phyloP scores from a whole-genome alignment of 2,113 vertebrate genomes.

The Sarotherodon lohbergeri region DNA sequence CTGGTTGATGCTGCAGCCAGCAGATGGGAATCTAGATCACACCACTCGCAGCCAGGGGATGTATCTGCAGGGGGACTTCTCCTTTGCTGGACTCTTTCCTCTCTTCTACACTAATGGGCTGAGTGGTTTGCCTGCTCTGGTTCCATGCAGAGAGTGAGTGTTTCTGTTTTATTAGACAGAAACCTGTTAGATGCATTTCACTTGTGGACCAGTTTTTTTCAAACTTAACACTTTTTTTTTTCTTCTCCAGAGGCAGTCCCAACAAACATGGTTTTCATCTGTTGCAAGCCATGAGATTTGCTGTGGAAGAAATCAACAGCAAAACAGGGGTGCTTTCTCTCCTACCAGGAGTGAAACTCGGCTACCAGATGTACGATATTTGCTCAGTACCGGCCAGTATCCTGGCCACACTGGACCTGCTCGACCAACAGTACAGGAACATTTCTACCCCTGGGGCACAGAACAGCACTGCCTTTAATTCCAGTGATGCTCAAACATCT shows the following conservation, averaged over 20 bases:
- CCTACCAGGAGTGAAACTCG: constrained; percentile 74
- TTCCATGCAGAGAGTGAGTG: constrained; percentile 60
- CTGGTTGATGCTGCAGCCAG: constrained; percentile 5
- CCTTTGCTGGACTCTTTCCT: constrained; percentile 77
- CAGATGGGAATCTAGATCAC: constrained; percentile 25
- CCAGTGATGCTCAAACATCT: background rate
- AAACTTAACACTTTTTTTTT: background rate
- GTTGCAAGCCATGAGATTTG: constrained; percentile 80
- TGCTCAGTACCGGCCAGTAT: constrained; percentile 66
- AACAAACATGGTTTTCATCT: constrained; percentile 75
- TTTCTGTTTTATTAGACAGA: background rate
- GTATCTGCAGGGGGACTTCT: constrained; percentile 69
- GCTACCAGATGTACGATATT: constrained; percentile 77
- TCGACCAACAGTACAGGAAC: constrained; percentile 38
- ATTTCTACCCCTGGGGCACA: background rate
- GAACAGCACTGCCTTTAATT: background rate
- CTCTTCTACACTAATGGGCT: constrained; percentile 54
- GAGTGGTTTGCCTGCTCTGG: constrained; percentile 41
- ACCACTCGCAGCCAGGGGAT: constrained; percentile 44
- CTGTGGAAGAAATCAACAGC: constrained; percentile 81
- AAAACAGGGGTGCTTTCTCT: constrained; percentile 43
- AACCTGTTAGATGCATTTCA: background rate
- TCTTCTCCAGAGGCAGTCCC: constrained; percentile 53
- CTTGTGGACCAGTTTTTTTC: background rate
- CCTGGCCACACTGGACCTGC: constrained; percentile 72